Evolutionary conservation across 37 sponge, comb jelly and placozoan species (phyloP).

Genomic region (Petrosia ficiformis): DNA sequence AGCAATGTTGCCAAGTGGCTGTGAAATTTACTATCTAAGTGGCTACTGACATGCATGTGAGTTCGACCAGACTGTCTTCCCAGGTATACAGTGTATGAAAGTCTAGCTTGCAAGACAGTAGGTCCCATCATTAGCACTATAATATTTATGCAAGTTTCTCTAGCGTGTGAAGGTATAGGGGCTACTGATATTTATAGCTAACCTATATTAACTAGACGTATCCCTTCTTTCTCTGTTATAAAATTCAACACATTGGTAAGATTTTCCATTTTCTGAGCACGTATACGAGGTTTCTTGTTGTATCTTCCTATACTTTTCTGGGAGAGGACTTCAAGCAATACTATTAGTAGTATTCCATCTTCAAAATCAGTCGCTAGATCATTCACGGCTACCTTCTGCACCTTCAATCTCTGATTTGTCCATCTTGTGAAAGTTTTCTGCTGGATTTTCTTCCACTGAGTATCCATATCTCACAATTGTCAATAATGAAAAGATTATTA

Average conservation of each 20-base stretch:
- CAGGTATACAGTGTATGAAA: no score
- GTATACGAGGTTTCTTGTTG: conserved; percentile 71
- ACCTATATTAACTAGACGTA: conserved; percentile 82
- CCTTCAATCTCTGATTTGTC: conserved; percentile 91
- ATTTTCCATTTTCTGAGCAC: conserved; percentile 87
- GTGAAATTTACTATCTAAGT: no score
- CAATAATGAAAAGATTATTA: no score
- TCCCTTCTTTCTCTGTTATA: conserved; percentile 51
- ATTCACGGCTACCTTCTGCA: conserved; percentile 39
- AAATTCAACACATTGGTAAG: conserved; percentile 68
- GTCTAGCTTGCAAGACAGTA: no score
- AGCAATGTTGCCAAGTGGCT: no score
- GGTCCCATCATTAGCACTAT: no score
- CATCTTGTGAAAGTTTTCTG: conserved; percentile 93
- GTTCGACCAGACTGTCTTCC: no score
- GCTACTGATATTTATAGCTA: no score
- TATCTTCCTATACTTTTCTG: conserved; percentile 66
- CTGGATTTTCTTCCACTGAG: conserved; percentile 93
- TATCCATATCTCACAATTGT: no score
- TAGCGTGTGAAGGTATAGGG: no score
- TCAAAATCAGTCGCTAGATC: conserved; percentile 63
- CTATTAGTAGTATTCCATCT: conserved; percentile 80
- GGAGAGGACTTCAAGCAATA: conserved; percentile 76
- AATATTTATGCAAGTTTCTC: no score
- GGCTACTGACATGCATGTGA: no score